Conservation (phyloP, 2,113 vertebrate species). For the Etheostoma cragini region DNA sequence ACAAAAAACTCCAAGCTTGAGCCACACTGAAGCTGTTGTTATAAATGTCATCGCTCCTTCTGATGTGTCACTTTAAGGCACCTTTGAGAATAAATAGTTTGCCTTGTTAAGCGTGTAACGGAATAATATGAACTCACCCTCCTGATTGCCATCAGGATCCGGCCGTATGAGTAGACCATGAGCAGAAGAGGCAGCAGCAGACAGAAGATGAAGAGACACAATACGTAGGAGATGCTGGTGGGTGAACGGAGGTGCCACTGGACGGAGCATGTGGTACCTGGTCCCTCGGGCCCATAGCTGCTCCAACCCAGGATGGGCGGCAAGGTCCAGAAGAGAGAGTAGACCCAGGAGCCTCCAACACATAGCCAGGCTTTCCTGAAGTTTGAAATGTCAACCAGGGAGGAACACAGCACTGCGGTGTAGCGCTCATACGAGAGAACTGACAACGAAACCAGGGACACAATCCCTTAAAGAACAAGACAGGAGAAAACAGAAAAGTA, state of each 20-base stretch:
- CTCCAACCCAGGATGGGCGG: constrained; percentile 81
- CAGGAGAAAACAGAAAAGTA: background rate
- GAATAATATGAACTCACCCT: constrained; percentile 64
- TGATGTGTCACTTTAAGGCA: constrained; percentile 26
- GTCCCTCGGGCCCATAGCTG: constrained; percentile 80
- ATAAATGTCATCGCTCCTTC: constrained; percentile 30
- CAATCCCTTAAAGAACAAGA: constrained; percentile 68
- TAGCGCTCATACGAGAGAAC: constrained; percentile 81
- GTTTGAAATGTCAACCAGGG: constrained; percentile 73
- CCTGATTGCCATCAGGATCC: constrained; percentile 68
- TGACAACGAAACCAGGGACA: constrained; percentile 81
- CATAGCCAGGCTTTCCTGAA: constrained; percentile 80
- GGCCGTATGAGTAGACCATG: constrained; percentile 74
- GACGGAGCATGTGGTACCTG: constrained; percentile 78
- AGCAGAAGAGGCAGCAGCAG: constrained; percentile 76
- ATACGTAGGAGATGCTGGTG: constrained; percentile 72
- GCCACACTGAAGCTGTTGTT: constrained; percentile 19
- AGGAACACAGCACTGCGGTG: constrained; percentile 56
- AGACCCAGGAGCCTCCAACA: constrained; percentile 78
- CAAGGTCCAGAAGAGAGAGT: constrained; percentile 80
- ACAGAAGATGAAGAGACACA: constrained; percentile 82
- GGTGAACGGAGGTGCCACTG: constrained; percentile 77
- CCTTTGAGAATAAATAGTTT: background rate
- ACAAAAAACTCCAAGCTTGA: background rate
- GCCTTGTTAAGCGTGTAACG: background rate